Percentiles rank a stretch among this genome's conserved stretches.
These are phyloP conservation scores for Ridgeia piscesae DNA, from an alignment of 1,140 invertebrate species.

Conservation along the genomic window DNA sequence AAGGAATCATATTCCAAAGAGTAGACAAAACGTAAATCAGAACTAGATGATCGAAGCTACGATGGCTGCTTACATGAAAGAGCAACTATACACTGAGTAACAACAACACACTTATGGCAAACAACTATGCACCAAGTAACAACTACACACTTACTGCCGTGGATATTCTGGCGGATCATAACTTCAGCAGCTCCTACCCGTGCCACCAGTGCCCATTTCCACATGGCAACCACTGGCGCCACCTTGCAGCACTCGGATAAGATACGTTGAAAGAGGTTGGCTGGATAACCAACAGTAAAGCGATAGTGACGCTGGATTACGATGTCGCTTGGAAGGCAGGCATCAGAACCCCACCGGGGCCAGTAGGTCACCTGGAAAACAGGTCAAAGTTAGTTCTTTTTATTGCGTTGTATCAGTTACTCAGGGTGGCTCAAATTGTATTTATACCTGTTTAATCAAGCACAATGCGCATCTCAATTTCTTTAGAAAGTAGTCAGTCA, in stretches of 20 bases:
- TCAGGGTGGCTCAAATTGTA: too few species aligned
- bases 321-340: background rate
- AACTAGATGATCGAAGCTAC: too few species aligned
- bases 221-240: conserved; percentile 6
- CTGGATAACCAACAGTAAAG: background rate
- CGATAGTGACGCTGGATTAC: background rate
- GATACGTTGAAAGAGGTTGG: background rate
- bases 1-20: too few species aligned
- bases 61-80: too few species aligned
- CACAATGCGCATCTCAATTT: too few species aligned
- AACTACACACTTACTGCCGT: conserved; percentile 7
- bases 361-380: conserved; percentile 10
- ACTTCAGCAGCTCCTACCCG: conserved; percentile 10
- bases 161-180: background rate
- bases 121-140: background rate
- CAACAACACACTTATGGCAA: too few species aligned
- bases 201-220: conserved; percentile 1
- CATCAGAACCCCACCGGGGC: background rate
- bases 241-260: conserved; percentile 7
- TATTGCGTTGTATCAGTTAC: too few species aligned
- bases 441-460: too few species aligned
- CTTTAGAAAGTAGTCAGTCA: too few species aligned
- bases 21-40: too few species aligned
- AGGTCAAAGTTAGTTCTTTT: background rate
- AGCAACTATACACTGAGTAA: background rate